A percentile compares a stretch with the other conserved stretches of the same genome.
Conservation (phyloP, 2,888 invertebrate genomes). For the Thalpophila matura region DNA sequence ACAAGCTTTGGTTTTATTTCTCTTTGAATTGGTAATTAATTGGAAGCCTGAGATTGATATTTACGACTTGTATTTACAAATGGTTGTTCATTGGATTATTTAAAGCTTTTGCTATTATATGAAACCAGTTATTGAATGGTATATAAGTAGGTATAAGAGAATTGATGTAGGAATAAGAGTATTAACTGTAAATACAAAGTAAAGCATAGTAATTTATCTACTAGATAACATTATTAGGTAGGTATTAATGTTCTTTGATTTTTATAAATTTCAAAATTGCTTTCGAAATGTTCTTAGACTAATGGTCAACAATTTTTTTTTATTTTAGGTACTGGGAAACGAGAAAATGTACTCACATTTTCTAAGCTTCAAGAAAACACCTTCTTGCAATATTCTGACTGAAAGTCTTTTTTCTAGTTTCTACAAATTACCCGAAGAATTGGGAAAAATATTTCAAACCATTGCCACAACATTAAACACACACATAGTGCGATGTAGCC, state of each 20-base stretch:
- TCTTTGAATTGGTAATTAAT: slow-evolving; percentile 48
- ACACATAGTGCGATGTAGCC: too few species aligned
- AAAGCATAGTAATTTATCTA: too few species aligned
- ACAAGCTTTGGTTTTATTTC: slow-evolving; percentile 29
- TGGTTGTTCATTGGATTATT: neutral
- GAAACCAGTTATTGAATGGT: neutral
- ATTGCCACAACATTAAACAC: neutral
- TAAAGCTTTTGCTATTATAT: neutral
- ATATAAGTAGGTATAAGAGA: neutral
- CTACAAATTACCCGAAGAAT: too few species aligned
- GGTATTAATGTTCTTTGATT: too few species aligned
- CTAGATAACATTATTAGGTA: too few species aligned
- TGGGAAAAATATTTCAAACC: neutral
- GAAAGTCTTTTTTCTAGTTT: neutral
- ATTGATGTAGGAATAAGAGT: too few species aligned
- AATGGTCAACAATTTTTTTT: too few species aligned
- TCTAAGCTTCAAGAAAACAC: neutral
- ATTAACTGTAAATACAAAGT: too few species aligned
- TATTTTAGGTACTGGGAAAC: too few species aligned
- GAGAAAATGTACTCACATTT: neutral
- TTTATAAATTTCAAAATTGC: too few species aligned
- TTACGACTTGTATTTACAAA: slow-evolving; percentile 35
- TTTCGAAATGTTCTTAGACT: too few species aligned
- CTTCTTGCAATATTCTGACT: neutral
- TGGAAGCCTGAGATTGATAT: slow-evolving; percentile 27